A percentile compares a stretch with the other conserved stretches of the same genome.
Conservation (phyloP, 1,140 invertebrate species). For the Pogonognathellus flavescens region DNA sequence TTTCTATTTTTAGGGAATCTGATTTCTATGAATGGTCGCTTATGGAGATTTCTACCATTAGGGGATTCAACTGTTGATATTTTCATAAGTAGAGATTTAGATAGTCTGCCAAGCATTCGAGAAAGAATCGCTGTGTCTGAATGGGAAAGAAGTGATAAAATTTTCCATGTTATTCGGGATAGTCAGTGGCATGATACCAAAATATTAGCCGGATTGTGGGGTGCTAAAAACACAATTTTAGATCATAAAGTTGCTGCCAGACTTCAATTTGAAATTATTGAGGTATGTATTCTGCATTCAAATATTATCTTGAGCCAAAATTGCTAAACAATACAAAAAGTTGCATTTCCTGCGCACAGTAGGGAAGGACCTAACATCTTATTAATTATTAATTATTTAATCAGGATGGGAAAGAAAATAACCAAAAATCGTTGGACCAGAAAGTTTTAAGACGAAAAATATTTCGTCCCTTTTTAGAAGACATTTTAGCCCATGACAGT, state of each 20-base stretch:
- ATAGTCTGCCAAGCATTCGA: slow-evolving; percentile 66
- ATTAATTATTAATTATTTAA: not conserved
- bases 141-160: slow-evolving; percentile 67
- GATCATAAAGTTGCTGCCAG: not conserved
- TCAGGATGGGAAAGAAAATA: not conserved
- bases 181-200: slow-evolving; percentile 61
- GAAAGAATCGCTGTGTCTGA: slow-evolving; percentile 68
- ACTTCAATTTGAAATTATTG: not conserved
- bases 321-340: too few species aligned
- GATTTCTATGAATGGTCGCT: not conserved
- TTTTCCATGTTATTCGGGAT: slow-evolving; percentile 68
- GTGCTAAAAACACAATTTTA: slow-evolving; percentile 1
- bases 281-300: too few species aligned
- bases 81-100: slow-evolving; percentile 68
- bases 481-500: slow-evolving; percentile 44
- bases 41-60: slow-evolving; percentile 68
- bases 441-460: not conserved
- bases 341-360: too few species aligned
- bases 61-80: slow-evolving; percentile 68
- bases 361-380: too few species aligned
- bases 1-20: slow-evolving; percentile 20
- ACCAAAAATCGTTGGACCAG: slow-evolving; percentile 6
- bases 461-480: not conserved
- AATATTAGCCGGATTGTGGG: slow-evolving; percentile 56
- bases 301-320: too few species aligned